A percentile compares a stretch with the other conserved stretches of the same genome.
phyloP scores from a whole-genome alignment of 1,140 invertebrate species.

The Patella vulgata region DNA sequence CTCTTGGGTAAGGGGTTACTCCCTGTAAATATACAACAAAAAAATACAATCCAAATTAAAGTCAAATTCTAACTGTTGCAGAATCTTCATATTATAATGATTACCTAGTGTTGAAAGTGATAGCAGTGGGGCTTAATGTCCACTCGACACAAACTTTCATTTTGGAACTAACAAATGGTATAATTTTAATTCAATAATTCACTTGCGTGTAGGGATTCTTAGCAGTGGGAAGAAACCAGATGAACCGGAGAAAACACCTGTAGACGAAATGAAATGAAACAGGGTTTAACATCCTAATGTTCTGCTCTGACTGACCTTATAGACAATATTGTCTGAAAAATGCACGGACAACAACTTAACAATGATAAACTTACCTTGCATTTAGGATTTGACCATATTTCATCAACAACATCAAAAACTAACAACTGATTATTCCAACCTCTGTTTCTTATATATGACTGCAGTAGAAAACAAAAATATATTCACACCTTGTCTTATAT shows the following conservation, averaged over 20 bases:
- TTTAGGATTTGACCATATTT: constrained; percentile 60
- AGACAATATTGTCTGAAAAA: too few relatives aligned
- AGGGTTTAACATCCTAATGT: too few relatives aligned
- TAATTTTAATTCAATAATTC: too few relatives aligned
- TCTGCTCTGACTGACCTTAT: too few relatives aligned
- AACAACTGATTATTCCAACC: constrained; percentile 69
- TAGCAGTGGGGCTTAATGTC: too few relatives aligned
- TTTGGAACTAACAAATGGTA: not conserved
- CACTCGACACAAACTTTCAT: not conserved
- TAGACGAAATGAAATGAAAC: too few relatives aligned
- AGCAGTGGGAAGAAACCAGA: too few relatives aligned
- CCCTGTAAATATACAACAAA: constrained; percentile 42
- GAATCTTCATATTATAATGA: not conserved
- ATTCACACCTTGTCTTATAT: not conserved
- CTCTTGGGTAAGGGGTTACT: constrained; percentile 62
- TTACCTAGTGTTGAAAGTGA: not conserved
- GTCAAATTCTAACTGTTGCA: not conserved
- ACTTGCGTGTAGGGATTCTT: too few relatives aligned
- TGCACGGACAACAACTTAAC: too few relatives aligned
- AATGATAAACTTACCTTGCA: constrained; percentile 53
- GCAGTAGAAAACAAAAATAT: not conserved
- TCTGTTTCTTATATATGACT: constrained; percentile 13
- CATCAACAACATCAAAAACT: constrained; percentile 56
- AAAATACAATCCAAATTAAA: not conserved
- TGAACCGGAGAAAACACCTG: too few relatives aligned